Evolutionary conservation across 2,113 vertebrate species (phyloP).

Genomic region (Tichodroma muraria): DNA sequence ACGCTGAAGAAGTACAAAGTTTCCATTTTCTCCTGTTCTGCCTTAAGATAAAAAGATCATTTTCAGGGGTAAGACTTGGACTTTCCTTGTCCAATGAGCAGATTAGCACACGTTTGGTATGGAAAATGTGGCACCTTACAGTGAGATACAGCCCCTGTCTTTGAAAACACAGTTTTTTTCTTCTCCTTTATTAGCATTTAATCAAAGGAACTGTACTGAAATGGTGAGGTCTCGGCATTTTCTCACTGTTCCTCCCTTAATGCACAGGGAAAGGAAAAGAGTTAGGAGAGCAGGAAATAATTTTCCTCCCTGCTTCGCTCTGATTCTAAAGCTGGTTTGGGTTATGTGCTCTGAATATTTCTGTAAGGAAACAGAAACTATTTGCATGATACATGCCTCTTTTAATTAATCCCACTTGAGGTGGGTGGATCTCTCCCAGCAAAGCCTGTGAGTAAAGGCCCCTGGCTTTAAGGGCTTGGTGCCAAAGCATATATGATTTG

Average conservation of each 20-base stretch:
- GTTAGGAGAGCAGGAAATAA: constrained; percentile 30
- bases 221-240: neutral
- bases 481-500: constrained; percentile 49
- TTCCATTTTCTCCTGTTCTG: neutral
- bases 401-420: constrained; percentile 69
- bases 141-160: neutral
- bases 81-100: neutral
- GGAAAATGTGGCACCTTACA: neutral
- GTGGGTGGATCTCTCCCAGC: constrained; percentile 48
- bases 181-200: neutral
- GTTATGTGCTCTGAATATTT: constrained; percentile 53
- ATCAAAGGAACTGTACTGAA: neutral
- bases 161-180: neutral
- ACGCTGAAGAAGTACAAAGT: neutral
- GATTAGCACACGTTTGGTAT: neutral
- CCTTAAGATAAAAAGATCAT: neutral
- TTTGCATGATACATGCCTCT: constrained; percentile 46
- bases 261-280: neutral
- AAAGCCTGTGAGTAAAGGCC: constrained; percentile 39
- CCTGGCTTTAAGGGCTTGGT: constrained; percentile 25
- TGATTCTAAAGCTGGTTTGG: constrained; percentile 54
- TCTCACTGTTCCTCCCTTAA: neutral
- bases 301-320: constrained; percentile 23
- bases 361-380: constrained; percentile 51
- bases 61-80: neutral